Conservation (phyloP, 2,113 vertebrate species). For the Hypanus sabinus region DNA sequence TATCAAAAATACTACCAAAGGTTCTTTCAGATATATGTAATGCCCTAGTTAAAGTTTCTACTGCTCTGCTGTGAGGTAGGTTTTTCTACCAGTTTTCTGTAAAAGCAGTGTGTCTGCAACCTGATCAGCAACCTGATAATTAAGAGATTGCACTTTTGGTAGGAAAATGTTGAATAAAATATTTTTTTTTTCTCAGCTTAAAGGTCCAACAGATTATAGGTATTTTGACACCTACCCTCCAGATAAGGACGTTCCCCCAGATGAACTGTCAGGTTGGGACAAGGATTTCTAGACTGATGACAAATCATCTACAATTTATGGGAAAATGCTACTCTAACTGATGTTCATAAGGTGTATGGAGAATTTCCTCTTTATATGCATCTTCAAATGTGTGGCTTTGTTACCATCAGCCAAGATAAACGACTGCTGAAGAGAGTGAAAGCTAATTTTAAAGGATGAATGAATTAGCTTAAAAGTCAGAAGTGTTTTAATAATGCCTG, state of each 20-base stretch:
- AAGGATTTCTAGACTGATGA: constrained; percentile 68
- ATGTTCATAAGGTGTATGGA: neutral
- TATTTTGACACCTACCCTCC: constrained; percentile 85
- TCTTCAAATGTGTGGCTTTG: neutral
- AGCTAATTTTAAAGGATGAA: neutral
- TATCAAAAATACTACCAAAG: too few species aligned
- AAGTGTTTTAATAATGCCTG: neutral
- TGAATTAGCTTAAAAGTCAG: neutral
- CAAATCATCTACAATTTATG: neutral
- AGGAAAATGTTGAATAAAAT: neutral
- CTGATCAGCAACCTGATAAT: neutral
- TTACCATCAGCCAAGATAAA: neutral
- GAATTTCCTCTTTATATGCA: neutral
- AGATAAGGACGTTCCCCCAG: constrained; percentile 75
- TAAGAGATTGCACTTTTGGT: neutral
- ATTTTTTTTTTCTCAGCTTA: constrained; percentile 58
- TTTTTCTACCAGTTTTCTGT: too few species aligned
- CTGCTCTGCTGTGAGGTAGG: too few species aligned
- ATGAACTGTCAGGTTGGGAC: constrained; percentile 90
- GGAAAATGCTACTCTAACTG: neutral
- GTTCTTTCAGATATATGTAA: too few species aligned
- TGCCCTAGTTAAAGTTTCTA: too few species aligned
- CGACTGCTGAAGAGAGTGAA: neutral
- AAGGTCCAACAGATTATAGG: constrained; percentile 76
- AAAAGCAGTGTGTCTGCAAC: too few species aligned